Conservation (phyloP, 2,797 vertebrate genomes). For the Acipenser transmontanus region DNA sequence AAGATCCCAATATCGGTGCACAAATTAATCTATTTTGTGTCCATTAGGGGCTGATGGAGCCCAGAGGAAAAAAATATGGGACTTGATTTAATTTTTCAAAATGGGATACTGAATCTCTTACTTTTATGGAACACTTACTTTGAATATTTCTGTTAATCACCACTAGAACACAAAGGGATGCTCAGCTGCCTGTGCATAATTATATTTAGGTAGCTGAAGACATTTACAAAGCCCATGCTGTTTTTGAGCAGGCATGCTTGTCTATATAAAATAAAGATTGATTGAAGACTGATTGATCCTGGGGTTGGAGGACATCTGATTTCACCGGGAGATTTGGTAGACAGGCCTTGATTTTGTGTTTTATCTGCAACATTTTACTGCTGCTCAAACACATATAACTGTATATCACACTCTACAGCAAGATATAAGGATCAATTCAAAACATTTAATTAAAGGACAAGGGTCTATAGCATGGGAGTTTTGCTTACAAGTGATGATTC, state of each 20-base stretch:
- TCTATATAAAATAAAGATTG: not conserved
- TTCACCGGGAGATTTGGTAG: not conserved
- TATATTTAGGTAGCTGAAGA: slow-evolving; percentile 25
- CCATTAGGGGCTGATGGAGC: slow-evolving; percentile 58
- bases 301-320: too few relatives aligned
- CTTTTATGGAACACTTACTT: slow-evolving; percentile 66
- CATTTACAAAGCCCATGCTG: slow-evolving; percentile 7
- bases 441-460: too few relatives aligned
- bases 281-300: too few relatives aligned
- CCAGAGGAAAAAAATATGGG: slow-evolving; percentile 46
- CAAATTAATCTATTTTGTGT: slow-evolving; percentile 56
- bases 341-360: too few relatives aligned
- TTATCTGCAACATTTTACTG: too few relatives aligned
- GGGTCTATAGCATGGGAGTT: too few relatives aligned
- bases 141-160: slow-evolving; percentile 70
- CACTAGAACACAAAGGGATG: slow-evolving; percentile 66
- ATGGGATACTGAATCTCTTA: slow-evolving; percentile 48
- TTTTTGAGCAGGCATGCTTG: slow-evolving; percentile 8
- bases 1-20: slow-evolving; percentile 39
- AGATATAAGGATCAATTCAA: too few relatives aligned
- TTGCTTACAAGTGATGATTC: too few relatives aligned
- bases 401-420: too few relatives aligned
- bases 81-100: slow-evolving; percentile 72
- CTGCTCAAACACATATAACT: too few relatives aligned
- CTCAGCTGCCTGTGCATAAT: slow-evolving; percentile 44